These are phyloP conservation scores for Chironomus riparius DNA, from an alignment of 2,888 invertebrate genomes.

Conservation along the genomic window DNA sequence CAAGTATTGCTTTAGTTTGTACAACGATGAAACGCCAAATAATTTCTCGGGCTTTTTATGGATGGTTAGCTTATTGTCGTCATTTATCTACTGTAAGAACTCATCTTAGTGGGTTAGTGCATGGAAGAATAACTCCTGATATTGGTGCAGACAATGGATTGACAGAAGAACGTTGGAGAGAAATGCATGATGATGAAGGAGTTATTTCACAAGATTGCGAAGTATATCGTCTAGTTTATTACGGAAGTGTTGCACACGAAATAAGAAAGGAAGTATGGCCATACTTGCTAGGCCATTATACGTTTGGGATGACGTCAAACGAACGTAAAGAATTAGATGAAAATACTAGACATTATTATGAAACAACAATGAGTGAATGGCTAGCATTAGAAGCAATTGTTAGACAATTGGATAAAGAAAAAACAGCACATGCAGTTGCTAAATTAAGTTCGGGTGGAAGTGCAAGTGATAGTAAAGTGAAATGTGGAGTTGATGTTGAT, in stretches of 20 bases:
- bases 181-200: constrained; percentile 53
- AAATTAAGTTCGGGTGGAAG: constrained; percentile 66
- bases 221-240: constrained; percentile 75
- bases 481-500: constrained; percentile 45
- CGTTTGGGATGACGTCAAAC: constrained; percentile 60
- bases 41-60: constrained; percentile 90
- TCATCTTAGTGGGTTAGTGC: constrained; percentile 81
- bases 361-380: constrained; percentile 93
- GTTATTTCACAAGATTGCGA: constrained; percentile 56
- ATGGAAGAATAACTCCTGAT: constrained; percentile 59
- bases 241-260: constrained; percentile 75
- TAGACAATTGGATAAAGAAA: constrained; percentile 68
- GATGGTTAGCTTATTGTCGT: constrained; percentile 90
- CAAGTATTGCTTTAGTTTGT: constrained; percentile 70
- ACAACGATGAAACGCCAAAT: constrained; percentile 93
- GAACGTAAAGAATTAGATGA: constrained; percentile 58
- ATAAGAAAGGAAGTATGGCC: constrained; percentile 78
- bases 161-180: constrained; percentile 66
- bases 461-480: constrained; percentile 35
- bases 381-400: constrained; percentile 90
- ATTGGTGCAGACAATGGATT: constrained; percentile 58
- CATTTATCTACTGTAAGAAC: constrained; percentile 87
- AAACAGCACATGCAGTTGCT: constrained; percentile 75
- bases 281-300: constrained; percentile 52
- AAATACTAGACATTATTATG: constrained; percentile 65